Evolutionary conservation across 2,888 invertebrate genomes (phyloP).

Genomic region (Clitarchus hookeri): DNA sequence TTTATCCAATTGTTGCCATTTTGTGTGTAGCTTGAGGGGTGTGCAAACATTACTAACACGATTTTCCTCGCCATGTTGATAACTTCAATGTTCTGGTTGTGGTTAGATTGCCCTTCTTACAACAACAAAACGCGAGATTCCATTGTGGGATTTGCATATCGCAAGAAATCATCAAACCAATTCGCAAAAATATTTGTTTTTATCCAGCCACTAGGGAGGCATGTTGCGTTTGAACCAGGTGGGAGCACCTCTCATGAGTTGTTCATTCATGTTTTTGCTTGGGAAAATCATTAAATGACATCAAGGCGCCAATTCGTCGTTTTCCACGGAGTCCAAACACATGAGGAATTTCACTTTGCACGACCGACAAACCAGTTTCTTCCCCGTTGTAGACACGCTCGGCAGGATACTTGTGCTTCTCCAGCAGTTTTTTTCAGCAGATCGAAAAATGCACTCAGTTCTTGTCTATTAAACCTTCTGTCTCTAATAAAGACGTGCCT

Average conservation of each 20-base stretch:
- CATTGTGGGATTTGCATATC: slow-evolving; percentile 38
- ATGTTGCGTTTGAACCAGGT: slow-evolving; percentile 43
- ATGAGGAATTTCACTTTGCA: too few species aligned
- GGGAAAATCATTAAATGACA: slow-evolving; percentile 43
- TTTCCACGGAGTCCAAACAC: slow-evolving; percentile 49
- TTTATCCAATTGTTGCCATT: slow-evolving; percentile 22
- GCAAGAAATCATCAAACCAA: slow-evolving; percentile 46
- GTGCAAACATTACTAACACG: slow-evolving; percentile 41
- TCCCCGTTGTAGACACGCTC: too few species aligned
- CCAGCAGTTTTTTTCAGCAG: neutral
- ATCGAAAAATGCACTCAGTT: slow-evolving; percentile 32
- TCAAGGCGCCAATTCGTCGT: slow-evolving; percentile 48
- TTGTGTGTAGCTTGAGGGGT: neutral
- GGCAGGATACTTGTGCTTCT: too few species aligned
- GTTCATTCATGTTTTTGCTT: too few species aligned
- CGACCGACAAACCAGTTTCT: too few species aligned
- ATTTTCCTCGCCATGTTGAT: slow-evolving; percentile 42
- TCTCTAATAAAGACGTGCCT: slow-evolving; percentile 37
- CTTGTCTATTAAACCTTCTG: slow-evolving; percentile 36
- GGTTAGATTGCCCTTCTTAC: slow-evolving; percentile 46
- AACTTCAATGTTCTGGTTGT: slow-evolving; percentile 44
- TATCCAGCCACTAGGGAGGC: slow-evolving; percentile 44
- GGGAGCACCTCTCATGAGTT: too few species aligned
- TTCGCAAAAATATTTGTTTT: slow-evolving; percentile 32
- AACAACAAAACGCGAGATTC: slow-evolving; percentile 43